These are phyloP conservation scores for Channallabes apus DNA, from an alignment of 2,797 vertebrate genomes.

Conservation along the genomic window DNA sequence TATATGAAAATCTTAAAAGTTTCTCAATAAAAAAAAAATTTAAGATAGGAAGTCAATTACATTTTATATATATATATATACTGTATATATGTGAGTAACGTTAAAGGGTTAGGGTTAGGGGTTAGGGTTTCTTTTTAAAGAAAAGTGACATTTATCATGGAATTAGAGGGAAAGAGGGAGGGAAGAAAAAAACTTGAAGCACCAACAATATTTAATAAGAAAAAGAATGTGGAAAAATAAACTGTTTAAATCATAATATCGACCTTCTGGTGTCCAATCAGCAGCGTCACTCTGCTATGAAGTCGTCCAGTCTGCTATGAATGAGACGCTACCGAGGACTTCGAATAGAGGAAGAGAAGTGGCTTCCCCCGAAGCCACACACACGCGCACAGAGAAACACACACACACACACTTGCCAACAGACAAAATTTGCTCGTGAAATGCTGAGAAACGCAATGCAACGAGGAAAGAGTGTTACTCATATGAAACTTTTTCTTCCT, in stretches of 20 bases:
- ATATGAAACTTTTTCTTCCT: not conserved
- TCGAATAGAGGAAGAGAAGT: constrained; percentile 34
- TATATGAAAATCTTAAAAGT: not conserved
- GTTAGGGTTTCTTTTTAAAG: too few species aligned
- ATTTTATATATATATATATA: not conserved
- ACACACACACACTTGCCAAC: constrained; percentile 61
- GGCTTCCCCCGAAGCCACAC: constrained; percentile 75
- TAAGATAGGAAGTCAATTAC: not conserved
- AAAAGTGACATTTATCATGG: not conserved
- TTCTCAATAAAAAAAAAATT: not conserved
- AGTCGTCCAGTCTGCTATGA: constrained; percentile 55
- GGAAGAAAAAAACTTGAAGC: not conserved
- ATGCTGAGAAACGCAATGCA: not conserved
- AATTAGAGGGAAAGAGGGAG: not conserved
- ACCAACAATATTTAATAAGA: constrained; percentile 66
- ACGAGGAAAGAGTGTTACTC: not conserved
- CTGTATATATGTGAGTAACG: too few species aligned
- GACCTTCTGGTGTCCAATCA: constrained; percentile 34
- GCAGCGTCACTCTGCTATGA: not conserved
- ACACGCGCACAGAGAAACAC: constrained; percentile 28
- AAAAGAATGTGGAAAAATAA: constrained; percentile 57
- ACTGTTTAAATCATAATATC: too few species aligned
- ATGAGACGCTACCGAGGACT: constrained; percentile 42
- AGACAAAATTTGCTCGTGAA: not conserved
- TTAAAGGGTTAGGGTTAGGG: too few species aligned